These are phyloP conservation scores for Toxotes jaculatrix DNA, from an alignment of 2,113 vertebrate genomes.

Conservation along the genomic window DNA sequence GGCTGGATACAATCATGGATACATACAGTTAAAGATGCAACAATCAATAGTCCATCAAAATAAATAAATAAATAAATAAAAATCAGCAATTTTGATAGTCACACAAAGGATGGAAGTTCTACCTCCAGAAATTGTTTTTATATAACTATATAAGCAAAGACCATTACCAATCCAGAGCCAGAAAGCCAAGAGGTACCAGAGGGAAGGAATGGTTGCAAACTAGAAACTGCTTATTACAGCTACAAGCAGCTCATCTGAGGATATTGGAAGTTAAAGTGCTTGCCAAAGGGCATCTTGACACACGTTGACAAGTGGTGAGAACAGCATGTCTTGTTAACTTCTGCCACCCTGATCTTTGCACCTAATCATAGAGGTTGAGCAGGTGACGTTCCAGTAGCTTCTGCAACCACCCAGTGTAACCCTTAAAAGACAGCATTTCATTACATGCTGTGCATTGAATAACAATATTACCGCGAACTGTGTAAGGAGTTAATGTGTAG, in stretches of 20 bases:
- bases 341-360: conserved; percentile 56
- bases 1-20: no score
- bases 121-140: neutral
- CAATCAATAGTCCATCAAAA: no score
- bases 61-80: no score
- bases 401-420: neutral
- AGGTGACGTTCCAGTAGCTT: conserved; percentile 46
- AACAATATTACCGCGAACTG: conserved; percentile 30
- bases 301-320: conserved; percentile 53
- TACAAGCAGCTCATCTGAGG: conserved; percentile 42
- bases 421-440: conserved; percentile 4
- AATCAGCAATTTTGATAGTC: no score
- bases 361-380: conserved; percentile 50
- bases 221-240: conserved; percentile 4
- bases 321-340: conserved; percentile 63
- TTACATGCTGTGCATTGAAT: neutral
- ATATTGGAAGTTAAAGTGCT: conserved; percentile 38
- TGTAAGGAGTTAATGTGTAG: conserved; percentile 26
- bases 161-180: neutral
- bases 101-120: neutral
- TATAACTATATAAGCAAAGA: neutral
- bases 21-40: no score
- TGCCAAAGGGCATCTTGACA: conserved; percentile 57
- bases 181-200: neutral
- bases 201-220: neutral